Evolutionary conservation across 2,113 vertebrate species (phyloP).

Genomic region (Caracal caracal): DNA sequence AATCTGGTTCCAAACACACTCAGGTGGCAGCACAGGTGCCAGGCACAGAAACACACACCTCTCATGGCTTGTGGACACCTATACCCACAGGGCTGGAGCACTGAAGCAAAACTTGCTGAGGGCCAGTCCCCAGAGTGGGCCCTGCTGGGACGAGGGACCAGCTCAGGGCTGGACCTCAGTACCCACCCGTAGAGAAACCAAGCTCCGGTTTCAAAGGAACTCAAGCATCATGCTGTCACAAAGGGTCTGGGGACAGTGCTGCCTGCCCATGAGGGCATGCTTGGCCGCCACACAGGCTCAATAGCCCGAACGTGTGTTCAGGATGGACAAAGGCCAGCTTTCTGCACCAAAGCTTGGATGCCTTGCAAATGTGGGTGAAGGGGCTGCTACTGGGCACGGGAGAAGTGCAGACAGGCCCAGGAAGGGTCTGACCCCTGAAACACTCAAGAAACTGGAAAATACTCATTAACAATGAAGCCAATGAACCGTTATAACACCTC

Average conservation of each 20-base stretch:
- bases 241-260: background rate
- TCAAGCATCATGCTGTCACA: too few relatives aligned
- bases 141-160: background rate
- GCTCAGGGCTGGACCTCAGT: background rate
- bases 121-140: too few relatives aligned
- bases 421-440: background rate
- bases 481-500: rapidly evolving
- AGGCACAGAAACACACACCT: too few relatives aligned
- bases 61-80: too few relatives aligned
- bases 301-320: rapidly evolving
- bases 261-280: background rate
- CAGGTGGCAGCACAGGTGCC: background rate
- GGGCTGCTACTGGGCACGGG: background rate
- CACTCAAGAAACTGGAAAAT: rapidly evolving
- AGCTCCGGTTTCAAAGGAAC: background rate
- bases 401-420: background rate
- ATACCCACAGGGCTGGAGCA: background rate
- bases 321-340: too few relatives aligned
- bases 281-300: background rate
- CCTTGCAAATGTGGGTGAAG: background rate
- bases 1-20: too few relatives aligned
- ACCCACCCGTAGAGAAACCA: background rate
- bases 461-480: background rate
- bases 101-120: background rate
- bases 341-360: background rate